Evolutionary conservation across 2,888 invertebrate species (phyloP), one percentile per base, ranked within the genome.

Genomic region (Stratiomys singularior): DNA sequence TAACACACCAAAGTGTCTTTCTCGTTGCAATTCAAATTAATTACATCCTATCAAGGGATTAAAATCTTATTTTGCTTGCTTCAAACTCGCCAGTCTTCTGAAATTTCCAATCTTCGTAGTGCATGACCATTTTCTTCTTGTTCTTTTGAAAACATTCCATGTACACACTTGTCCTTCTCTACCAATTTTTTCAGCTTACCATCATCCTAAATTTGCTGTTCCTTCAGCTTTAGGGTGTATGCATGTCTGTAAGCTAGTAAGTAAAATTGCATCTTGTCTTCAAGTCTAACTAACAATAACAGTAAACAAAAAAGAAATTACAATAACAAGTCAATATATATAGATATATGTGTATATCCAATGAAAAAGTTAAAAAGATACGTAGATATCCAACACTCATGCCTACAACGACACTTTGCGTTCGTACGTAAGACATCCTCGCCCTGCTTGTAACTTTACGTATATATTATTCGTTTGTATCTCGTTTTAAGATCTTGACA

Each of bases 401-500:
- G n/a, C n/a, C n/a, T n/a, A n/a, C n/a, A n/a, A n/a, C n/a, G n/a
- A 37, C 37, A 37, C 37, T 37, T 37, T 37, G 37, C 37, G 37
- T 37, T 5, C 37, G 52, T 52, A 52, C 15, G 52, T 2, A 52
- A 13, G 63, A 63, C 27, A 63, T 60, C 37, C 5, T 25, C 4
- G 25, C 28, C 23, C 25, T 63, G 7, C 63, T 25, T 63, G 15
- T 27, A 23, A 37, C 37, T 37, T 37, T 37, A 5, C 37, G 37
- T 66, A 30, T 37, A 66, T 69, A 69, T 47, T 46, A 69, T 30
- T 44, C 58, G 37, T 27, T 37, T 21, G 30, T 74, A 74, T 74
- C 74, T 58, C 23, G 58, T n/a, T 47, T 76, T 47, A 64, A 64
- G 76, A 76, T 76, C 76, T 76, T 66, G 66, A 76, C 76, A 76